Conservation (phyloP, 2,797 vertebrate genomes). For the Fundulus diaphanus region DNA sequence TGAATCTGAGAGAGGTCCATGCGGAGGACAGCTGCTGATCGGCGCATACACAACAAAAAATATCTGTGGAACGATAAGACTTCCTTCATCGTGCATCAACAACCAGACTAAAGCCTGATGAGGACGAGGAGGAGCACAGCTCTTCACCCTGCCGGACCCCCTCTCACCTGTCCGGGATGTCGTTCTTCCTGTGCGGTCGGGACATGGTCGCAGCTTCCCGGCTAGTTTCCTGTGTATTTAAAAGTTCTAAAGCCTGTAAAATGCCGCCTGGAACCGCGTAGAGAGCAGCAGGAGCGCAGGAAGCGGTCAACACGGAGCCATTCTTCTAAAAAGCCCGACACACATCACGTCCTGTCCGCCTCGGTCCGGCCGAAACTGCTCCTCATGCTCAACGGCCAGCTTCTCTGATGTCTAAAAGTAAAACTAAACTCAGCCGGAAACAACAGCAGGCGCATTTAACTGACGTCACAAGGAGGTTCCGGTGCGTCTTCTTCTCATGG, state of each 20-base stretch:
- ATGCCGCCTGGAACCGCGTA: neutral
- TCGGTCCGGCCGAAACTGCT: too few species aligned
- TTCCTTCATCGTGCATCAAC: neutral
- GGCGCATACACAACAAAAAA: too few species aligned
- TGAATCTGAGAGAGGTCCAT: too few species aligned
- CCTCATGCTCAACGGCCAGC: too few species aligned
- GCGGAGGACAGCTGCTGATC: too few species aligned
- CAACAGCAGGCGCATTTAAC: neutral
- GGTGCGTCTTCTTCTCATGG: too few species aligned
- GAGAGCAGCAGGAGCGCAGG: neutral
- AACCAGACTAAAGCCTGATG: neutral
- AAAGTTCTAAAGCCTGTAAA: neutral
- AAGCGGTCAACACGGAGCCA: neutral
- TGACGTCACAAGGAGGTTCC: neutral
- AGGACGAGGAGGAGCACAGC: neutral
- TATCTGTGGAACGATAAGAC: too few species aligned
- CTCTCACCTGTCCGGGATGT: constrained; percentile 26
- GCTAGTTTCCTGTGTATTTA: neutral
- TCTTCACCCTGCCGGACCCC: neutral
- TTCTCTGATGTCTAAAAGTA: neutral
- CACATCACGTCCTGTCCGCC: neutral
- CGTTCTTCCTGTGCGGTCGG: neutral
- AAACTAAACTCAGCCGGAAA: neutral
- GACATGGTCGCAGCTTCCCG: neutral
- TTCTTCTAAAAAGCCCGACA: neutral